Base-by-base conservation (phyloP, 1,140 invertebrate genomes). In the Riptortus pedestris region DNA sequence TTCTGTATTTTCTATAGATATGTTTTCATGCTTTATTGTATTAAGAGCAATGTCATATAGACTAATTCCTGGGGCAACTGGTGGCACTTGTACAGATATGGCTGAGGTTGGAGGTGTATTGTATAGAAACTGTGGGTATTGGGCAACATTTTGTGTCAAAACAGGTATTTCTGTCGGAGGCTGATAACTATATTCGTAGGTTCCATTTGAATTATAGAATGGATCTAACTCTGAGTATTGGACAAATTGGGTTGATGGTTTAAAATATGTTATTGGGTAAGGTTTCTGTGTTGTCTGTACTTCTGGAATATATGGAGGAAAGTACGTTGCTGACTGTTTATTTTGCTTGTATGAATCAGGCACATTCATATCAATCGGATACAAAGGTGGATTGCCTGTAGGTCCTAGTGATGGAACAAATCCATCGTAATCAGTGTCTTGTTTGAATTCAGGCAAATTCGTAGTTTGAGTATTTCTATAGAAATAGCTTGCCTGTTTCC, bases 181-280 rank as follows among this genome's bases (percentile, higher is more conserved):
- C n/a, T n/a, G n/a, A 5, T 14, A 5, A 38, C 5, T 7, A 38
- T 5, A 38, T 7, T 14, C 14, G 31, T 38, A 38, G 31, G 31
- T 7, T 5, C 14, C 31, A 38, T 38, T 38, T 38, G 31, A 14
- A 24, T 18, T 55, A 52, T 67, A 70, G 20, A 69, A 63, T 14
- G 70, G 70, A 66, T 71, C 70, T 45, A 52, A 18, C 60, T 71
- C 70, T 9, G 70, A 70, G 58, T 70, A 71, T 66, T 68, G 63
- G 20, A 68, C 52, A 62, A 65, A 70, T 60, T 67, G 67, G 67
- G 60, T 67, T 65, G 48, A 72, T 61, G 68, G 67, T 47, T 67
- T 66, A 69, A 69, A 65, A 71, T 71, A 20, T 68, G 70, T 67
- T 67, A 61, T 47, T 55, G 45, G 52, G 51, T 64, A 7, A 58